phyloP scores from a whole-genome alignment of 2,113 vertebrate genomes.

The Rissa tridactyla region DNA sequence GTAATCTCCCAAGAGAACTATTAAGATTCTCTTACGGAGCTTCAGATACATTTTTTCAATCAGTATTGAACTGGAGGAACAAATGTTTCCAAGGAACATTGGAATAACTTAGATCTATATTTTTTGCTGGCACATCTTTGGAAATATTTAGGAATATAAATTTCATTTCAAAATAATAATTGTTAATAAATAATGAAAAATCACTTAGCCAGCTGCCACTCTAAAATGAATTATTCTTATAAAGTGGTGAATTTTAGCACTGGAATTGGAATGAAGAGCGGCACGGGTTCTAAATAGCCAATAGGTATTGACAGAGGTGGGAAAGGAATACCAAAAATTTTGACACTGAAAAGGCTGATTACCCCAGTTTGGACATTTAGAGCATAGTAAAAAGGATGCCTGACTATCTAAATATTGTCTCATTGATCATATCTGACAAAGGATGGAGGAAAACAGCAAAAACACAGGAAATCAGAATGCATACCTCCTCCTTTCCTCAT shows the following conservation, averaged over 20 bases:
- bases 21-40: slow-evolving; percentile 1
- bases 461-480: neutral
- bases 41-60: slow-evolving; percentile 26
- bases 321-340: neutral
- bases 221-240: slow-evolving; percentile 51
- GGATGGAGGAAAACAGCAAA: neutral
- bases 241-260: slow-evolving; percentile 24
- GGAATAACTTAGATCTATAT: slow-evolving; percentile 40
- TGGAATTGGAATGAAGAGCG: slow-evolving; percentile 9
- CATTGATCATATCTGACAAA: neutral
- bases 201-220: neutral
- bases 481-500: neutral
- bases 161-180: slow-evolving; percentile 48
- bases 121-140: slow-evolving; percentile 36
- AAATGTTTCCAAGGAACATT: slow-evolving; percentile 33
- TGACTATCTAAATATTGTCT: neutral
- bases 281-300: slow-evolving; percentile 1
- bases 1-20: slow-evolving; percentile 10
- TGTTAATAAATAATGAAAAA: slow-evolving; percentile 51
- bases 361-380: neutral
- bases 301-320: neutral
- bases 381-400: neutral
- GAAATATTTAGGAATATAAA: slow-evolving; percentile 31
- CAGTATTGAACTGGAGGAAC: slow-evolving; percentile 6
- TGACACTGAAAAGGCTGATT: neutral